phyloP scores from a whole-genome alignment of 2,113 vertebrate species.

The Petrocephalus zakoni region DNA sequence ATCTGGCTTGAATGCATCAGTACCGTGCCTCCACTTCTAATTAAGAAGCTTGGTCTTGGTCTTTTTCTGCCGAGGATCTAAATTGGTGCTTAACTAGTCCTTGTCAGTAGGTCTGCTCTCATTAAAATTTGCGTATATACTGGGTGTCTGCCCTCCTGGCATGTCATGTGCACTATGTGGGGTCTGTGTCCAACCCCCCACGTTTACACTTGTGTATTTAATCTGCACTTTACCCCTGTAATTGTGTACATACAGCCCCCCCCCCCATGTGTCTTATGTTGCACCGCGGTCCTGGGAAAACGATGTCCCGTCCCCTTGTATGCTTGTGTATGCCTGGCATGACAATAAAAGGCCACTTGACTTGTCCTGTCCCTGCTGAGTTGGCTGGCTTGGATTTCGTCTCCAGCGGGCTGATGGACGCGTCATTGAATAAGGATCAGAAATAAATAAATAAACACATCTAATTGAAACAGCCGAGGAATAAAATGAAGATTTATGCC shows the following conservation, averaged over 20 bases:
- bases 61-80: neutral
- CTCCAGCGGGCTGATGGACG: neutral
- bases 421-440: neutral
- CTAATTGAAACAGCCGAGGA: neutral
- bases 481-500: conserved; percentile 17
- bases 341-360: too few species aligned
- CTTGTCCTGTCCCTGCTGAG: neutral
- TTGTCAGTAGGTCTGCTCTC: neutral
- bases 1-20: neutral
- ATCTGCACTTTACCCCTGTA: too few species aligned
- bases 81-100: neutral
- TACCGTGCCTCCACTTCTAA: neutral
- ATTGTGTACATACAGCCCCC: too few species aligned
- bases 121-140: neutral
- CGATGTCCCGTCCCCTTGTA: too few species aligned
- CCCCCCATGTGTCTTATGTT: too few species aligned
- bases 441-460: neutral
- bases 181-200: too few species aligned
- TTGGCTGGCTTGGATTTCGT: neutral
- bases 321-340: too few species aligned
- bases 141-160: too few species aligned
- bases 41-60: neutral
- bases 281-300: too few species aligned
- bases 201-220: too few species aligned
- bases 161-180: too few species aligned